Percentiles rank a stretch among this genome's conserved stretches.
These are phyloP conservation scores for Pinna nobilis DNA, from an alignment of 1,140 invertebrate genomes.

Conservation along the genomic window DNA sequence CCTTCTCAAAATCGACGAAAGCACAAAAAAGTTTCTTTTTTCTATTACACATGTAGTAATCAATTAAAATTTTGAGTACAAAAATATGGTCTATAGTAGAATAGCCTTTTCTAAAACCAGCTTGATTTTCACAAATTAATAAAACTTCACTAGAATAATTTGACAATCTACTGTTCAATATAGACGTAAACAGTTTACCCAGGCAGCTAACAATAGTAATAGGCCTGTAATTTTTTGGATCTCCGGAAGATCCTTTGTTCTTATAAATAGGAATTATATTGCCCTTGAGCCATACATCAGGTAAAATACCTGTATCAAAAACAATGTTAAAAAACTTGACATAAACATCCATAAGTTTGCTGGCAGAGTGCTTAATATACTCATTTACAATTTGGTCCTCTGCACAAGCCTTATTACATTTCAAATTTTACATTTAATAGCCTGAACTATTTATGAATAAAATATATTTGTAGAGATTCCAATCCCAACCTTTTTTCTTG, in stretches of 20 bases:
- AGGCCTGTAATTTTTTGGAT: slow-evolving; percentile 11
- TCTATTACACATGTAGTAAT: not conserved
- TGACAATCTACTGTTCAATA: slow-evolving; percentile 2
- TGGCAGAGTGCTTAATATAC: not conserved
- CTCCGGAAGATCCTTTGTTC: not conserved
- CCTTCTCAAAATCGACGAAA: slow-evolving; percentile 15
- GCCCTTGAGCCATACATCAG: not conserved
- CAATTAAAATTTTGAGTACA: not conserved
- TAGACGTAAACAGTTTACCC: slow-evolving; percentile 19
- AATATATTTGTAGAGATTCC: too few species aligned
- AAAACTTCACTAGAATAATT: slow-evolving; percentile 2
- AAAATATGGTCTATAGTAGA: slow-evolving; percentile 46
- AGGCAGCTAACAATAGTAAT: slow-evolving; percentile 21
- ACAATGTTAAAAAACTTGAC: slow-evolving; percentile 12
- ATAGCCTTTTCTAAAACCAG: slow-evolving; percentile 47
- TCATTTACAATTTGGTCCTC: not conserved
- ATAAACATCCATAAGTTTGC: slow-evolving; percentile 1
- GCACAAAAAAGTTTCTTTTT: slow-evolving; percentile 8
- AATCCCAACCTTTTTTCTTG: too few species aligned
- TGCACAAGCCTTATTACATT: slow-evolving; percentile 9
- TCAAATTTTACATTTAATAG: too few species aligned
- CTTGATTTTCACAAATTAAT: slow-evolving; percentile 39
- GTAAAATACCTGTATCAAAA: slow-evolving; percentile 8
- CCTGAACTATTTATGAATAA: too few species aligned
- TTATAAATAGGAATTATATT: not conserved